Evolutionary conservation across 2,113 vertebrate genomes (phyloP).

Genomic region (Eudyptes chrysolophus): DNA sequence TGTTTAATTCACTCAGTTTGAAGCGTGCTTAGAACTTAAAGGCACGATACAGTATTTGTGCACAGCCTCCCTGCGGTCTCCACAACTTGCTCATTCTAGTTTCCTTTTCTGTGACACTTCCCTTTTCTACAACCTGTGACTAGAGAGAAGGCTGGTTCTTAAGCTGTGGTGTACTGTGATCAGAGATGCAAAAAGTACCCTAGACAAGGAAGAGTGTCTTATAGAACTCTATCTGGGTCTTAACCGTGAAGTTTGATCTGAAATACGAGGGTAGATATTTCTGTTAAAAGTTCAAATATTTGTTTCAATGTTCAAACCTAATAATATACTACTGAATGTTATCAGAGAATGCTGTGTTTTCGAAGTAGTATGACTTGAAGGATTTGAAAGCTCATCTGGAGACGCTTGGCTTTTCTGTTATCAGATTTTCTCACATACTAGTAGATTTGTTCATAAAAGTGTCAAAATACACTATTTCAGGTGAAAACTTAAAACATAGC

Average conservation of each 20-base stretch:
- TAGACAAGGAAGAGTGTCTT: neutral
- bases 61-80: neutral
- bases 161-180: neutral
- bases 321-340: neutral
- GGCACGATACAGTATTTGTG: neutral
- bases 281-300: neutral
- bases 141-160: neutral
- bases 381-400: neutral
- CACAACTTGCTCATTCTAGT: accelerated
- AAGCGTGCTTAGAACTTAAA: neutral
- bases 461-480: neutral
- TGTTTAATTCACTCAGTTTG: neutral
- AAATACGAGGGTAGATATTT: neutral
- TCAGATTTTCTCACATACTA: neutral
- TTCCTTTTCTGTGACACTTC: neutral
- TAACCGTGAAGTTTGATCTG: neutral
- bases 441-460: neutral
- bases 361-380: neutral
- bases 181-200: neutral
- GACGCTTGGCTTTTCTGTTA: neutral
- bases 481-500: neutral
- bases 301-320: neutral
- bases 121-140: neutral
- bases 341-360: neutral
- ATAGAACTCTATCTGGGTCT: neutral